Percentiles rank a stretch among this genome's conserved stretches.
Conservation (phyloP, 1,140 invertebrate species). For the Zaprionus lachaisei region DNA sequence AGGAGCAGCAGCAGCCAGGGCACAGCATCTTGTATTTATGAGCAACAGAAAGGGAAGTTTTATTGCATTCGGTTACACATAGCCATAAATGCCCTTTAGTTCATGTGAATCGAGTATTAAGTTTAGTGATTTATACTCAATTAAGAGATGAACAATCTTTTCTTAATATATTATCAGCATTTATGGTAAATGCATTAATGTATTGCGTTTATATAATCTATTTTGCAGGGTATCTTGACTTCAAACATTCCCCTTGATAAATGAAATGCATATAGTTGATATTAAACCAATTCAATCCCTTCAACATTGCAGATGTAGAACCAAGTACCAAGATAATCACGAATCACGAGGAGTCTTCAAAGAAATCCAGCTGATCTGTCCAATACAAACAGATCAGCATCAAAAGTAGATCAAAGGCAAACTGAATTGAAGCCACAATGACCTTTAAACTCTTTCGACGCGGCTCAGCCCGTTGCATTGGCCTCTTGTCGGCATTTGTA, state of each 20-base stretch:
- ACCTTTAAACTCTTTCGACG: conserved; percentile 82
- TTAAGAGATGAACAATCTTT: no score
- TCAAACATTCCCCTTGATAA: no score
- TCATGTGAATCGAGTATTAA: background rate
- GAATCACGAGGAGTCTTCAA: background rate
- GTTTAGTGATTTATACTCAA: no score
- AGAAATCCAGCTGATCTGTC: background rate
- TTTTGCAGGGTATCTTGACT: no score
- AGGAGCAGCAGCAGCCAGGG: background rate
- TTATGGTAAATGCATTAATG: no score
- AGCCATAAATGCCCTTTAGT: background rate
- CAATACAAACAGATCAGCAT: background rate
- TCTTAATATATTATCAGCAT: no score
- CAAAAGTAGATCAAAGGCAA: background rate
- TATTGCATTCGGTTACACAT: background rate
- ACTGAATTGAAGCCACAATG: conserved; percentile 52
- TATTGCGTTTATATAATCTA: no score
- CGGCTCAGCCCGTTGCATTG: conserved; percentile 81
- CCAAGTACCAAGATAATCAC: conserved; percentile 1
- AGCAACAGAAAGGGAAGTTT: conserved; percentile 15
- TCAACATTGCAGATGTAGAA: conserved; percentile 56
- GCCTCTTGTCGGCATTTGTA: conserved; percentile 79
- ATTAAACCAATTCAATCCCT: background rate
- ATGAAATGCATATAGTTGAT: no score
- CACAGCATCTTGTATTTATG: conserved; percentile 39